These are phyloP conservation scores for Sabellastarte sp. DNA, from an alignment of 2,888 invertebrate genomes.

Conservation along the genomic window DNA sequence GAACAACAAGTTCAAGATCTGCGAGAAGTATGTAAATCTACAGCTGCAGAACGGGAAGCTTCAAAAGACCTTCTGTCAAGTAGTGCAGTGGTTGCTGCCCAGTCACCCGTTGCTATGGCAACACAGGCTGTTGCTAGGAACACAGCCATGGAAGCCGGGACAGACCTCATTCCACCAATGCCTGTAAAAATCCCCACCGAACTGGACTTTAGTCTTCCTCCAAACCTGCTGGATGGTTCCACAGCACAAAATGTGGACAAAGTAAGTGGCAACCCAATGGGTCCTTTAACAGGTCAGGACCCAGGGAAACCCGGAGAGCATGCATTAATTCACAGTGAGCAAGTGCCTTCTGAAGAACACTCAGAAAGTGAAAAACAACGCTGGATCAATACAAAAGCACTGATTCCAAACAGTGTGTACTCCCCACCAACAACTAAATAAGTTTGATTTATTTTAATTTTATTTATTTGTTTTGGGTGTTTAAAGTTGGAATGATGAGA, in stretches of 20 bases:
- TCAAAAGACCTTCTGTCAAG: neutral
- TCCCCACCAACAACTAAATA: constrained; percentile 31
- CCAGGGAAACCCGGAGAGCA: too few relatives aligned
- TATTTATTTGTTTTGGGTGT: too few relatives aligned
- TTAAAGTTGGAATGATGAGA: too few relatives aligned
- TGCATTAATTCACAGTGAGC: too few relatives aligned
- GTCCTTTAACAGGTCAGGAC: too few relatives aligned
- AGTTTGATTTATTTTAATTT: too few relatives aligned
- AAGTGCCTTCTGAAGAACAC: too few relatives aligned
- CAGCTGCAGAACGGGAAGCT: constrained; percentile 18
- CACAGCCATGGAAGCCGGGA: neutral
- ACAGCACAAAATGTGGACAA: neutral
- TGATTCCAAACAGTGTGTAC: neutral
- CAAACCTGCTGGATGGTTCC: neutral
- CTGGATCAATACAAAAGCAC: neutral
- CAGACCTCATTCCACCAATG: neutral
- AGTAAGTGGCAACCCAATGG: too few relatives aligned
- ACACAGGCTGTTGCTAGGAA: neutral
- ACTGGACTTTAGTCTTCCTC: neutral
- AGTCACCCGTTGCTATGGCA: neutral
- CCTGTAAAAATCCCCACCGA: neutral
- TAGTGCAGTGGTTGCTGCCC: neutral
- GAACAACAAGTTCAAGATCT: constrained; percentile 50
- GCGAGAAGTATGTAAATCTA: constrained; percentile 46
- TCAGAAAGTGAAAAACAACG: too few relatives aligned